Percentiles rank a stretch among this genome's conserved stretches.
These are phyloP conservation scores for Onychostoma macrolepis DNA, from an alignment of 2,113 vertebrate species.

Conservation along the genomic window DNA sequence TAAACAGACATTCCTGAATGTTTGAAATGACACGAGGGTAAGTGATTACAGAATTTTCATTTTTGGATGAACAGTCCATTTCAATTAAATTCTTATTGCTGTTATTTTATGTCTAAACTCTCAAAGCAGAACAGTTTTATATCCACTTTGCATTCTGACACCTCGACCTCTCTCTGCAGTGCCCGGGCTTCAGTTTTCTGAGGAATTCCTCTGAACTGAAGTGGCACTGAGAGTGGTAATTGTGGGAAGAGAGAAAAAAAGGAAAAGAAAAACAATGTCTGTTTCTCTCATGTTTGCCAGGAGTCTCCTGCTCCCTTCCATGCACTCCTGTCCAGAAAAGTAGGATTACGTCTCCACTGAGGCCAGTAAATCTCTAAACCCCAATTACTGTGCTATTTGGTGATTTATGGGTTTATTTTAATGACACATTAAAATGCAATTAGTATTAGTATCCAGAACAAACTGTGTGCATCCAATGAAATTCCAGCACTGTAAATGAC, in stretches of 20 bases:
- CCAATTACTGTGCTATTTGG: slow-evolving; percentile 69
- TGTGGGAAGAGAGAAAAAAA: slow-evolving; percentile 7
- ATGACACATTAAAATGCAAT: slow-evolving; percentile 81
- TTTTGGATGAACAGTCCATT: slow-evolving; percentile 4
- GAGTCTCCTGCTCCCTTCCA: slow-evolving; percentile 21
- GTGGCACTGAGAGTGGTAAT: slow-evolving; percentile 39
- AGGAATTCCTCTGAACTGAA: slow-evolving; percentile 53
- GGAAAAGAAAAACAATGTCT: slow-evolving; percentile 34
- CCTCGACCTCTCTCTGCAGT: slow-evolving; percentile 23
- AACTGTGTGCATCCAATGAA: slow-evolving; percentile 71
- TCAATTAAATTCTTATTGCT: background rate
- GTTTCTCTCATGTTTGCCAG: slow-evolving; percentile 44
- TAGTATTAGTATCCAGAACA: slow-evolving; percentile 77
- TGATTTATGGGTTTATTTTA: slow-evolving; percentile 80
- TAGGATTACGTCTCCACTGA: slow-evolving; percentile 69
- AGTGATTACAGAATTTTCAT: background rate
- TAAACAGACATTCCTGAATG: background rate
- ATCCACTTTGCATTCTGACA: slow-evolving; percentile 20
- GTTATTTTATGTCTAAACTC: background rate
- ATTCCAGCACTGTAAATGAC: slow-evolving; percentile 64
- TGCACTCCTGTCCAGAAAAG: slow-evolving; percentile 55
- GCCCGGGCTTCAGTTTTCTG: slow-evolving; percentile 20
- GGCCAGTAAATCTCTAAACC: slow-evolving; percentile 72
- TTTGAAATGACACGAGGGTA: background rate
- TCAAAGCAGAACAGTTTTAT: slow-evolving; percentile 10